phyloP scores from a whole-genome alignment of 2,797 vertebrate genomes.

The Thaleichthys pacificus region DNA sequence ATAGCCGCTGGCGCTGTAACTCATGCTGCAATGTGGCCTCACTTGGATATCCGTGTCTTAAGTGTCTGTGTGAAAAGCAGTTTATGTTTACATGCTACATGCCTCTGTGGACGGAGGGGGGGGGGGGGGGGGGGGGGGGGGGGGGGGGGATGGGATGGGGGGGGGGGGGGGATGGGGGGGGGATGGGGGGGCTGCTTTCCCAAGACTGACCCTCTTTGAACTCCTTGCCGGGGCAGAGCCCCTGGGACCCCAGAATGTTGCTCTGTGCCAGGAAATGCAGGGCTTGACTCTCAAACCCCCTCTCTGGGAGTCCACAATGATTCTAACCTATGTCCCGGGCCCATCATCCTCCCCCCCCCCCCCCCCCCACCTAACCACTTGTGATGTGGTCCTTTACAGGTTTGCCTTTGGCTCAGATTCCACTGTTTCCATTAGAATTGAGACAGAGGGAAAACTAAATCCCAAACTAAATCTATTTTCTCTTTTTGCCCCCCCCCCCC shows the following conservation, averaged over 20 bases:
- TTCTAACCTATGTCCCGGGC: not conserved
- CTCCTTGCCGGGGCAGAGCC: conserved; percentile 52
- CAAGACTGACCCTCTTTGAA: conserved; percentile 14
- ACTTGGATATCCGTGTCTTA: conserved; percentile 57
- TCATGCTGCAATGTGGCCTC: conserved; percentile 61
- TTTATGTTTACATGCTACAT: conserved; percentile 69
- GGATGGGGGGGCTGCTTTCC: conserved; percentile 52
- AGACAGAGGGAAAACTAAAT: not conserved
- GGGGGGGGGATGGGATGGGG: too few relatives aligned
- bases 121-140: conserved; percentile 14
- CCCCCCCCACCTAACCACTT: not conserved
- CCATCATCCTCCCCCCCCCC: not conserved
- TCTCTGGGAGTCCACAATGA: conserved; percentile 36
- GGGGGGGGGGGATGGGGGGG: conserved; percentile 25
- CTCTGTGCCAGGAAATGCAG: conserved; percentile 53
- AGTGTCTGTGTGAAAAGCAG: conserved; percentile 65
- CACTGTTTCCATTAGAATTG: not conserved
- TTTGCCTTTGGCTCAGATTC: not conserved
- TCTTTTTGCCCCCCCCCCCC: conserved; percentile 11
- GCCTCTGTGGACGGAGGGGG: conserved; percentile 57
- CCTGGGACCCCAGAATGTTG: conserved; percentile 65
- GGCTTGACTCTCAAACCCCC: conserved; percentile 68
- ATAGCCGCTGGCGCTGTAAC: conserved; percentile 62
- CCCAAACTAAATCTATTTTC: not conserved
- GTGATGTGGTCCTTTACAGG: not conserved